Percentiles rank a stretch among this genome's conserved stretches.
Evolutionary conservation across 2,113 vertebrate species (phyloP).

Genomic region (Climacteris rufus): DNA sequence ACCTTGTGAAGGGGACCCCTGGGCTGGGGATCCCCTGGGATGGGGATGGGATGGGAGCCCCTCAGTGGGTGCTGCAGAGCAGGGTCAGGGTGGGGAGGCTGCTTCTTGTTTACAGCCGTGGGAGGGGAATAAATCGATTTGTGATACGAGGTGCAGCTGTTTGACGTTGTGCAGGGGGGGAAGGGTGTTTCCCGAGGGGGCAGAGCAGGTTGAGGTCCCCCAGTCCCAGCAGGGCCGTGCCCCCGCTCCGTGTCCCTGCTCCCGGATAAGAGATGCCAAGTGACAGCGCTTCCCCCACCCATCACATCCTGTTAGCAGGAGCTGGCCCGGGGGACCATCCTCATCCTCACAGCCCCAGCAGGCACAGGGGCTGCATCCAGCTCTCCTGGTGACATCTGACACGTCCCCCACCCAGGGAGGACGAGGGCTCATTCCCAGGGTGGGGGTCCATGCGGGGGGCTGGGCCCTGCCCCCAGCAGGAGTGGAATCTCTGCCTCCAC

Average conservation of each 20-base stretch:
- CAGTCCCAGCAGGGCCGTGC: background rate
- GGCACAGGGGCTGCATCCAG: background rate
- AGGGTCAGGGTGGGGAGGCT: background rate
- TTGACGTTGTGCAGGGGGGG: background rate
- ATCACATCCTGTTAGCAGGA: slow-evolving; percentile 15
- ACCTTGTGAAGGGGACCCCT: background rate
- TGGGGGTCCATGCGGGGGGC: background rate
- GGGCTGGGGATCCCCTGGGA: background rate
- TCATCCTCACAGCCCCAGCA: background rate
- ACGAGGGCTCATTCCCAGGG: background rate
- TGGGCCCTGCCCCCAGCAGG: background rate
- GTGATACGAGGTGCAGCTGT: background rate
- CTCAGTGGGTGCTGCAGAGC: background rate
- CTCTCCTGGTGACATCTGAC: background rate
- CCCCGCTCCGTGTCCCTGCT: background rate
- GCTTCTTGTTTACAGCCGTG: slow-evolving; percentile 51
- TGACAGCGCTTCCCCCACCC: background rate
- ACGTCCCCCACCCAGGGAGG: background rate
- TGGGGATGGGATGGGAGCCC: background rate
- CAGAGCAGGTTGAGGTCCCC: background rate
- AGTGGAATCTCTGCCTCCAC: accelerated
- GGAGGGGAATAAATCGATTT: slow-evolving; percentile 52
- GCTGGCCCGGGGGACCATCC: background rate
- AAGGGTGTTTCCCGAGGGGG: background rate
- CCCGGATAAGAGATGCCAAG: background rate